Conservation (phyloP, 2,888 invertebrate species). For the Caenorhabditis sp. region DNA sequence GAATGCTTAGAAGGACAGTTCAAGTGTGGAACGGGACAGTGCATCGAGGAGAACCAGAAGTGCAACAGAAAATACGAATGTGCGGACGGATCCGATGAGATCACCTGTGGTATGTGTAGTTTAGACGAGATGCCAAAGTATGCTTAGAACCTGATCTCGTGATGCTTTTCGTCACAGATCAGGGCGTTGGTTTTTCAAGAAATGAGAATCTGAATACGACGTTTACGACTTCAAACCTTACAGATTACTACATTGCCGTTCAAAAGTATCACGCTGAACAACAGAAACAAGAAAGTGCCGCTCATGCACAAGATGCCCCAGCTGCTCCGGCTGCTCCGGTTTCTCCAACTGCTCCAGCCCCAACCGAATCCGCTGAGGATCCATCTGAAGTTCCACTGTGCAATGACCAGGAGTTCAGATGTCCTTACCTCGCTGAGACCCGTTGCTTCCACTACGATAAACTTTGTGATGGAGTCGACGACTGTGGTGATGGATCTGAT, state of each 20-base stretch:
- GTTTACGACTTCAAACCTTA: no score
- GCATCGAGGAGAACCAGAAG: slow-evolving; percentile 87
- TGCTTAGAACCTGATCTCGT: not conserved
- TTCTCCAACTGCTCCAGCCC: not conserved
- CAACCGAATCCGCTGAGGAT: no score
- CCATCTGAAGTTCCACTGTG: slow-evolving; percentile 65
- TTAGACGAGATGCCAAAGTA: not conserved
- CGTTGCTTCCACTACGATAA: slow-evolving; percentile 87
- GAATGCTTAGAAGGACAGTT: slow-evolving; percentile 57
- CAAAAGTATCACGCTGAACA: slow-evolving; percentile 57
- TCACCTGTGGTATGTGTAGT: slow-evolving; percentile 69
- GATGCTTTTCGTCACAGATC: no score
- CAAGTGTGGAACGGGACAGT: slow-evolving; percentile 83
- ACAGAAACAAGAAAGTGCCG: slow-evolving; percentile 13
- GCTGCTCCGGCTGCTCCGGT: slow-evolving; percentile 7
- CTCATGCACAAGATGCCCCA: not conserved
- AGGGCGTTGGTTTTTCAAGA: no score
- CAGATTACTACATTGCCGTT: slow-evolving; percentile 71
- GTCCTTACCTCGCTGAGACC: slow-evolving; percentile 64
- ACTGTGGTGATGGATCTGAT: slow-evolving; percentile 87
- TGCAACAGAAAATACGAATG: slow-evolving; percentile 84
- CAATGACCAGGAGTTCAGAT: slow-evolving; percentile 72
- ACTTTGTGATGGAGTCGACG: slow-evolving; percentile 85
- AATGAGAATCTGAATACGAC: no score
- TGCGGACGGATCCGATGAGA: slow-evolving; percentile 74